Percentiles rank a stretch among this genome's conserved stretches.
phyloP scores from a whole-genome alignment of 2,113 vertebrate genomes.

The rat (Rattus norvegicus) region GRCr8 NC_086038.1:45509501-45510000 shows the following conservation, averaged over 20 bases:
- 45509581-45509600: background rate
- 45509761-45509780: background rate
- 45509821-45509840: background rate
- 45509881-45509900: background rate
- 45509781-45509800: background rate
- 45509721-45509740: background rate
- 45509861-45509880: background rate
- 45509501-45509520: background rate
- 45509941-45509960: background rate
- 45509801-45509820: background rate
- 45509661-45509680: background rate
- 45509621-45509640: background rate
- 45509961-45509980: background rate
- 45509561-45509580: background rate
- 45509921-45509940: background rate
- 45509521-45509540: background rate
- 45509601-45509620: background rate
- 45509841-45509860: background rate
- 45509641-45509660: background rate
- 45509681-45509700: background rate
- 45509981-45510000: background rate
- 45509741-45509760: background rate
- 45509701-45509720: background rate
- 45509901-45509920: background rate
- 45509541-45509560: background rate